Evolutionary conservation across 2,113 vertebrate species (phyloP).

Genomic region (Mormoops blainvillei): DNA sequence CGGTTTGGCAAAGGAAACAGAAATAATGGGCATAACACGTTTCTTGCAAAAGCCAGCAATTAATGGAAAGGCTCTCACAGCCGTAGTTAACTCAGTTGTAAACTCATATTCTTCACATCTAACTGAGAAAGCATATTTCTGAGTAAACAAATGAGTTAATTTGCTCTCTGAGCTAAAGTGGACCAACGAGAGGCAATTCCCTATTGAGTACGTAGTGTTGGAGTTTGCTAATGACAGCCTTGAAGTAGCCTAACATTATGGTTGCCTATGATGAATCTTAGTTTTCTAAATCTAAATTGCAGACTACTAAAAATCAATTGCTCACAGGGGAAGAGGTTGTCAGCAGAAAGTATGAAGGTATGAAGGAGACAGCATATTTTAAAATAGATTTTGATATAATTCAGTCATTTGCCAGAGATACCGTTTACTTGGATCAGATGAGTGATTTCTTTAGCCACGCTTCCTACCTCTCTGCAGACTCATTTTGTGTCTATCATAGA

Average conservation of each 20-base stretch:
- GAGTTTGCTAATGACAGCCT: constrained; percentile 53
- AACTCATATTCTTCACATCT: constrained; percentile 39
- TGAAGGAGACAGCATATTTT: constrained; percentile 2
- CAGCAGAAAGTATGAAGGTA: constrained; percentile 18
- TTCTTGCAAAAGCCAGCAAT: constrained; percentile 50
- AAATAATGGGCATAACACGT: constrained; percentile 27
- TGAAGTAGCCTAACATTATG: constrained; percentile 43
- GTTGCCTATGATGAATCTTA: constrained; percentile 26
- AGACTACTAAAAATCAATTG: constrained; percentile 40
- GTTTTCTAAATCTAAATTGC: constrained; percentile 48
- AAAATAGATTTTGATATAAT: constrained; percentile 21
- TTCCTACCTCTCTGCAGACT: background rate
- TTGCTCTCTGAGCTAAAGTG: constrained; percentile 54
- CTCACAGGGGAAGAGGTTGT: constrained; percentile 21
- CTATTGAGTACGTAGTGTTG: constrained; percentile 17
- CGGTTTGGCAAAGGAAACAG: constrained; percentile 61
- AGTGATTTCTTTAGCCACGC: background rate
- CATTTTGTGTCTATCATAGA: background rate
- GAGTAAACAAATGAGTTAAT: constrained; percentile 66
- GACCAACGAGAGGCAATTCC: constrained; percentile 53
- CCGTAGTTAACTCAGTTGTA: constrained; percentile 47
- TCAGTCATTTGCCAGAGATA: background rate
- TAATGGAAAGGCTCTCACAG: constrained; percentile 59
- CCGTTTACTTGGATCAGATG: background rate
- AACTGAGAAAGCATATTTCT: constrained; percentile 52